Conservation (phyloP, 2,113 vertebrate genomes). For the Gymnocephalus cernua region DNA sequence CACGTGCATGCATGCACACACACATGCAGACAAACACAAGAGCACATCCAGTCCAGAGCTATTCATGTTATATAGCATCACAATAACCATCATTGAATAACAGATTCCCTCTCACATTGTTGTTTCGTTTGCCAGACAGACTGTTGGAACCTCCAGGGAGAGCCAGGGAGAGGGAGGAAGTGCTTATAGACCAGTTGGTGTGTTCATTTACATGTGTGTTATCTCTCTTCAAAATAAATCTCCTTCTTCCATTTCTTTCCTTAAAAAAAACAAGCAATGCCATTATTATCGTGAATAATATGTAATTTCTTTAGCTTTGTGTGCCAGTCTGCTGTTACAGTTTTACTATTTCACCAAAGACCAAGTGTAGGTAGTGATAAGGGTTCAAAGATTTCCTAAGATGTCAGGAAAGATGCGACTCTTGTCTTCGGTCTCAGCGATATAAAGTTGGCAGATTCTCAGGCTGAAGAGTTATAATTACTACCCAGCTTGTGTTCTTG, state of each 20-base stretch:
- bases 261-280: conserved; percentile 9
- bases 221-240: conserved; percentile 24
- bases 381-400: conserved; percentile 38
- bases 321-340: conserved; percentile 1
- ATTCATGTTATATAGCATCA: conserved; percentile 63
- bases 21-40: conserved; percentile 19
- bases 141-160: conserved; percentile 45
- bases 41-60: conserved; percentile 46
- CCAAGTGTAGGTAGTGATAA: conserved; percentile 11
- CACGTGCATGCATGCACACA: background rate
- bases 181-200: conserved; percentile 51
- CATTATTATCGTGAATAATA: background rate
- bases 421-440: conserved; percentile 44
- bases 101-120: conserved; percentile 41
- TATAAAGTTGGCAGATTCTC: conserved; percentile 44
- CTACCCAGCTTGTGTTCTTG: conserved; percentile 63
- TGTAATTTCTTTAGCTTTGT: background rate
- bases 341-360: background rate
- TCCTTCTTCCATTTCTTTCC: conserved; percentile 1
- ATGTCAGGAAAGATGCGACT: conserved; percentile 11
- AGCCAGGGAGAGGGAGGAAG: conserved; percentile 43
- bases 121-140: conserved; percentile 50
- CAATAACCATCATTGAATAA: conserved; percentile 55
- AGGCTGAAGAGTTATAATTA: conserved; percentile 67
- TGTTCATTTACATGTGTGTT: conserved; percentile 27